A percentile compares a stretch with the other conserved stretches of the same genome.
Conservation (phyloP, 2,888 invertebrate species). For the Embidobia sp. region DNA sequence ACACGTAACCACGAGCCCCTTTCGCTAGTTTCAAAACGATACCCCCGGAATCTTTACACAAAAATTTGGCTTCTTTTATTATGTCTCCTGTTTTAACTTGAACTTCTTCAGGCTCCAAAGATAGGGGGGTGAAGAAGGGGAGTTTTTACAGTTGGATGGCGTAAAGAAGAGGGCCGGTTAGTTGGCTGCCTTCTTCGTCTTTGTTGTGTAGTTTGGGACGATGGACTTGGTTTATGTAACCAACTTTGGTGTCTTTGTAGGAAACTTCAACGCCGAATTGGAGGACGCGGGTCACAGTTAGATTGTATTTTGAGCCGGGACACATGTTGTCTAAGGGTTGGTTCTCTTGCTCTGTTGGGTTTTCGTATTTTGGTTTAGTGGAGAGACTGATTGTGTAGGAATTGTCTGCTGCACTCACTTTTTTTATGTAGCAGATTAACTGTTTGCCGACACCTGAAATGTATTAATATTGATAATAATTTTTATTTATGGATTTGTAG, state of each 20-base stretch:
- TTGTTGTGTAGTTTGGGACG: constrained; percentile 69
- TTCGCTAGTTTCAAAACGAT: constrained; percentile 75
- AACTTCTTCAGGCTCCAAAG: constrained; percentile 72
- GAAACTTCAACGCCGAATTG: constrained; percentile 82
- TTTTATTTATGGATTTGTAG: too few relatives aligned
- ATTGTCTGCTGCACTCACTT: constrained; percentile 80
- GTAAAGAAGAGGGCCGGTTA: constrained; percentile 83
- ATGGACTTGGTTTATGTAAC: constrained; percentile 80
- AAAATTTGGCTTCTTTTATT: constrained; percentile 84
- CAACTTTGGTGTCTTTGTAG: constrained; percentile 81
- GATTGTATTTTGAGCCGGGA: constrained; percentile 80
- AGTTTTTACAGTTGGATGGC: constrained; percentile 87
- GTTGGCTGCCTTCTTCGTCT: constrained; percentile 68
- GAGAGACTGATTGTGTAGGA: constrained; percentile 83
- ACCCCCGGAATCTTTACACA: constrained; percentile 80
- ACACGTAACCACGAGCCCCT: constrained; percentile 74
- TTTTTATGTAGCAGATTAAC: constrained; percentile 84
- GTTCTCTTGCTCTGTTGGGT: constrained; percentile 73
- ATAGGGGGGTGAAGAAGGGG: constrained; percentile 84
- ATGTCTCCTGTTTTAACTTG: constrained; percentile 83
- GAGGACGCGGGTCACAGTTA: constrained; percentile 79
- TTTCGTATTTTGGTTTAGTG: constrained; percentile 76
- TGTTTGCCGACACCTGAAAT: constrained; percentile 84
- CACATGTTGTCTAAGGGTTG: constrained; percentile 80
- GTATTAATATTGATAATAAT: too few relatives aligned